Base-by-base conservation (phyloP, 2,797 vertebrate genomes). In the Amazona finschi region DNA sequence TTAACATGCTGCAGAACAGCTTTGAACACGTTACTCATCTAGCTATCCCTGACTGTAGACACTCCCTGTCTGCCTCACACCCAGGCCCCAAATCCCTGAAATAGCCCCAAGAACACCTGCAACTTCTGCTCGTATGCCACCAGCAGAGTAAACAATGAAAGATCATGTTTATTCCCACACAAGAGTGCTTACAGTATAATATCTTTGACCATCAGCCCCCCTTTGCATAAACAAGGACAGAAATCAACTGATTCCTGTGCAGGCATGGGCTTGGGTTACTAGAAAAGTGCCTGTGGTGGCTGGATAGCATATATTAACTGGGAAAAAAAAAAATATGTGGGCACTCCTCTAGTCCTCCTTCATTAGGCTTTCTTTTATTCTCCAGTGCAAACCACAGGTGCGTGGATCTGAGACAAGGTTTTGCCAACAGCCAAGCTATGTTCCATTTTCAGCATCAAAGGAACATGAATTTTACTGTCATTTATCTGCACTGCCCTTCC, bases 401-500 rank as follows among this genome's bases (percentile, higher is more conserved):
- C 39, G 2, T 1, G 39, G 39, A 62, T 79, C 47, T 0, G 1
- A 82, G 22, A 31, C 4, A 15, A 20, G 16, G 6, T 18, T 64
- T 36, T 52, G 15, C 52, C 53, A 24, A 21, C 12, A 74, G 28
- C 38, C 71, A 46, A 55, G 22, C 25, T 27, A 44, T 22, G 33
- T 12, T 38, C 44, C 4, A 4, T 6, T 50, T n/a, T 30, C 55
- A 58, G 0, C 28, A 27, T 4, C 12, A 36, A 52, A 65, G 33
- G 21, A 39, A 27, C 8, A 4, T 41, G 15, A 30, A 33, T 50
- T 66, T 58, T 9, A 6, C 11, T 25, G 47, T 12, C 13, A 2
- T 27, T 50, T 5, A 5, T 15, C 44, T 19, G 0, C 0, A 7
- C 8, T 61, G 31, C 27, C 24, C 25, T 33, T 38, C 47, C 22